phyloP scores from a whole-genome alignment of 1,140 invertebrate genomes.

The Phymastichus coffea region DNA sequence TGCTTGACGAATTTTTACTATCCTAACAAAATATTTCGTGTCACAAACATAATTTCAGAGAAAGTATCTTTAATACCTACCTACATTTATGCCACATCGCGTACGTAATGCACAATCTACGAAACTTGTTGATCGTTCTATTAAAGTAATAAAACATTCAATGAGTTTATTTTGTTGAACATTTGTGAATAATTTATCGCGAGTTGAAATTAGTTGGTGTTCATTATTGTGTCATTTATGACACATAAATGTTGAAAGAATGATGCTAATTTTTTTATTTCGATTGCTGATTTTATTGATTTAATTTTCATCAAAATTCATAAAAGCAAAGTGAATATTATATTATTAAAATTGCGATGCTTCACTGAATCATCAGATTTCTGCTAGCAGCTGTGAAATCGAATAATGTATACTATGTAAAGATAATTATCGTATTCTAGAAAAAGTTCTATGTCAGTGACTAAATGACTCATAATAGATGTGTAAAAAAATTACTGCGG shows the following conservation, averaged over 20 bases:
- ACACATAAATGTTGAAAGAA: constrained; percentile 19
- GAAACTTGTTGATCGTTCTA: constrained; percentile 17
- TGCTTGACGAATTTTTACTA: constrained; percentile 15
- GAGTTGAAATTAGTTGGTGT: constrained; percentile 20
- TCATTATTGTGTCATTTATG: constrained; percentile 6
- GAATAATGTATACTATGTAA: constrained; percentile 25
- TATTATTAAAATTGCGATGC: constrained; percentile 10
- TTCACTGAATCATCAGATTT: constrained; percentile 23
- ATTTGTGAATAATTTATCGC: constrained; percentile 14
- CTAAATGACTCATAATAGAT: constrained; percentile 21
- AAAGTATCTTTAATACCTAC: constrained; percentile 14
- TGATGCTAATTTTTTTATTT: constrained; percentile 11
- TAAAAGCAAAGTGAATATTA: constrained; percentile 14
- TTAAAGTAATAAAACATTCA: constrained; percentile 1
- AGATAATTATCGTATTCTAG: constrained; percentile 21
- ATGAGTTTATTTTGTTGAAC: constrained; percentile 13
- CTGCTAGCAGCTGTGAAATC: constrained; percentile 19
- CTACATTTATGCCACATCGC: constrained; percentile 16
- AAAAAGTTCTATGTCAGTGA: constrained; percentile 24
- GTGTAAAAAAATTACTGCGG: constrained; percentile 26
- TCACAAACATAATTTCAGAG: constrained; percentile 15
- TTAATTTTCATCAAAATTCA: constrained; percentile 23
- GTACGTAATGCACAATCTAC: constrained; percentile 25
- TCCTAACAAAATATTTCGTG: constrained; percentile 13
- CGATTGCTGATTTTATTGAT: constrained; percentile 17